Evolutionary conservation across 2,113 vertebrate species (phyloP).

Genomic region (Romanogobio albipinnatus): DNA sequence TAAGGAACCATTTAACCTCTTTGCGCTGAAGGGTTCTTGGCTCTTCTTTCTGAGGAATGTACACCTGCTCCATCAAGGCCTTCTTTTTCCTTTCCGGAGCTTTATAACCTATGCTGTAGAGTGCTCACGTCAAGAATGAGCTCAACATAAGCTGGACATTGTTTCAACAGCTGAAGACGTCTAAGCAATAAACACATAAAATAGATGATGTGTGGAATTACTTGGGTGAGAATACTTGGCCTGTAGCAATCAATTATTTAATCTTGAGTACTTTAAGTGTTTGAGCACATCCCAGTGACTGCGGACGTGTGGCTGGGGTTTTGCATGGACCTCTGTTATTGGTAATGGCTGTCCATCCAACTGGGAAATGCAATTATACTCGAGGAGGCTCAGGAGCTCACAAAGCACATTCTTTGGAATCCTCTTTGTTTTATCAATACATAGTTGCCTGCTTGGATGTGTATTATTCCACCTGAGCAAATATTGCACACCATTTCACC

Average conservation of each 20-base stretch:
- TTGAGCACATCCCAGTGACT: neutral
- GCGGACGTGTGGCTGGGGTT: conserved; percentile 14
- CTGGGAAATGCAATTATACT: conserved; percentile 68
- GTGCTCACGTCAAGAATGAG: conserved; percentile 21
- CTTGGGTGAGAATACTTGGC: conserved; percentile 33
- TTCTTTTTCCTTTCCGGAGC: neutral
- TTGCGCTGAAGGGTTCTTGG: conserved; percentile 59
- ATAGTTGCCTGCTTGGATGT: conserved; percentile 78
- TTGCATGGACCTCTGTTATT: conserved; percentile 57
- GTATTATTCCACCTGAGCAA: conserved; percentile 95
- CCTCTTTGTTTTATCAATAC: conserved; percentile 85
- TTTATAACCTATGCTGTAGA: conserved; percentile 38
- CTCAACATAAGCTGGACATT: conserved; percentile 38
- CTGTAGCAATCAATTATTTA: conserved; percentile 18
- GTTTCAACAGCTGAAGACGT: conserved; percentile 26
- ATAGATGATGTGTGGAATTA: conserved; percentile 34
- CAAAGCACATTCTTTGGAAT: conserved; percentile 85
- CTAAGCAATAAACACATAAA: conserved; percentile 26
- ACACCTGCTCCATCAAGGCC: conserved; percentile 65
- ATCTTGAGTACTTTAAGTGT: neutral
- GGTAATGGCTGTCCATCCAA: conserved; percentile 66
- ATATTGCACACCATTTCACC: conserved; percentile 83
- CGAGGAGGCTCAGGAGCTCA: conserved; percentile 71
- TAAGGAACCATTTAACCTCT: conserved; percentile 66
- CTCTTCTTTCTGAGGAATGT: conserved; percentile 64